These are phyloP conservation scores for Eubasilissa splendida DNA, from an alignment of 2,888 invertebrate genomes.

Conservation along the genomic window DNA sequence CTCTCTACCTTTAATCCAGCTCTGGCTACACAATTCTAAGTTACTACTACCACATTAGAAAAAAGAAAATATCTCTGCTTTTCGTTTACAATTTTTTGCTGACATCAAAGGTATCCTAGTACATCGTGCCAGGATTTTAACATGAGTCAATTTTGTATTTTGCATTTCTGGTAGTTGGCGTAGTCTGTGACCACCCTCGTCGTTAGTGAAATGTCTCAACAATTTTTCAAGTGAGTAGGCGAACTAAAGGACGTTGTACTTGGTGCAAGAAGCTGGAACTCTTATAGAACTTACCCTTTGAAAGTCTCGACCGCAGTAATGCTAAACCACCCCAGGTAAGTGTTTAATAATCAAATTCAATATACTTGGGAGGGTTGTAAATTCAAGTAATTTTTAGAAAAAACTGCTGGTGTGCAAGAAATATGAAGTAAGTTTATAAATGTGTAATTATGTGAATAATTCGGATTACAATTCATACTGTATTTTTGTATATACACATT, in stretches of 20 bases:
- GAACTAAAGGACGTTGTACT: constrained; percentile 34
- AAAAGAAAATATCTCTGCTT: background rate
- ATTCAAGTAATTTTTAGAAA: too few species aligned
- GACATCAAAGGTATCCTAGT: background rate
- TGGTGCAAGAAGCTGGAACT: constrained; percentile 25
- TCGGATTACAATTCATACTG: too few species aligned
- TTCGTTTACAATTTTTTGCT: background rate
- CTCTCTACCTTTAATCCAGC: constrained; percentile 5
- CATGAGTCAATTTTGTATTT: constrained; percentile 5
- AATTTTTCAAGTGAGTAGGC: constrained; percentile 55
- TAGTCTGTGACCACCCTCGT: constrained; percentile 44
- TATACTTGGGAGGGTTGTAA: too few species aligned
- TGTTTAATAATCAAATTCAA: background rate
- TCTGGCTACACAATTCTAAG: background rate
- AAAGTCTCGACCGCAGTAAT: constrained; percentile 18
- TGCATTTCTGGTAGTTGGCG: background rate
- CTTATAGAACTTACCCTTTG: constrained; percentile 24
- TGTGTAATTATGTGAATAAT: too few species aligned
- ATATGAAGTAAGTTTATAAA: too few species aligned
- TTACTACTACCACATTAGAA: constrained; percentile 6
- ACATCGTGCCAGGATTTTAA: background rate
- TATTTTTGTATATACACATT: too few species aligned
- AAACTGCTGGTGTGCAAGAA: too few species aligned
- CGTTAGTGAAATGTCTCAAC: constrained; percentile 57
- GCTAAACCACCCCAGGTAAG: background rate